phyloP scores from a whole-genome alignment of 2,113 vertebrate genomes.

The Zosterops borbonicus region DNA sequence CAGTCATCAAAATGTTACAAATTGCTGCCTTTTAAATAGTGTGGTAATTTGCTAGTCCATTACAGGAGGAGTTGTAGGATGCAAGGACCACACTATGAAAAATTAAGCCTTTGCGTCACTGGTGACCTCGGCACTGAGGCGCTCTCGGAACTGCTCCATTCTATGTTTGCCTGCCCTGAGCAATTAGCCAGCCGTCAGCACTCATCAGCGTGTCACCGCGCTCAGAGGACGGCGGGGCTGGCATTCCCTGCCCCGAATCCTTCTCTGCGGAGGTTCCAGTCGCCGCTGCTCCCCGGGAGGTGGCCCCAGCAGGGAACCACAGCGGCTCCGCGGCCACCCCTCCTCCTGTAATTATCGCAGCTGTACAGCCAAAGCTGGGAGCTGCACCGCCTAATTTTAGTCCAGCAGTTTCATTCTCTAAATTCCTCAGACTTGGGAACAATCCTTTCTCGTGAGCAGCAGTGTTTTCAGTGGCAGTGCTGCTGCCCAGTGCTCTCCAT shows the following conservation, averaged over 20 bases:
- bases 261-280: no score
- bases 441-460: neutral
- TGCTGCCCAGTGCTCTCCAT: neutral
- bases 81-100: slow-evolving; percentile 1
- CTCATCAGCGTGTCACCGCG: neutral
- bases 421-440: neutral
- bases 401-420: neutral
- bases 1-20: slow-evolving; percentile 42
- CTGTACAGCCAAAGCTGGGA: neutral
- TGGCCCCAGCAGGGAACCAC: neutral
- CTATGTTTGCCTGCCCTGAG: neutral
- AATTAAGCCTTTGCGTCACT: neutral
- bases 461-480: neutral
- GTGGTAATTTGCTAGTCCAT: slow-evolving; percentile 40
- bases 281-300: neutral
- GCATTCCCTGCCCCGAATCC: neutral
- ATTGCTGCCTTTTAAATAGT: slow-evolving; percentile 30
- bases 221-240: neutral
- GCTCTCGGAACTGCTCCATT: neutral
- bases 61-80: slow-evolving; percentile 12
- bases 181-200: neutral
- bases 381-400: neutral
- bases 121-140: neutral
- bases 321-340: rapidly evolving
- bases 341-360: neutral